Percentiles rank a stretch among this genome's conserved stretches.
phyloP scores from a whole-genome alignment of 1,140 invertebrate species.

The Liolophura sinensis region DNA sequence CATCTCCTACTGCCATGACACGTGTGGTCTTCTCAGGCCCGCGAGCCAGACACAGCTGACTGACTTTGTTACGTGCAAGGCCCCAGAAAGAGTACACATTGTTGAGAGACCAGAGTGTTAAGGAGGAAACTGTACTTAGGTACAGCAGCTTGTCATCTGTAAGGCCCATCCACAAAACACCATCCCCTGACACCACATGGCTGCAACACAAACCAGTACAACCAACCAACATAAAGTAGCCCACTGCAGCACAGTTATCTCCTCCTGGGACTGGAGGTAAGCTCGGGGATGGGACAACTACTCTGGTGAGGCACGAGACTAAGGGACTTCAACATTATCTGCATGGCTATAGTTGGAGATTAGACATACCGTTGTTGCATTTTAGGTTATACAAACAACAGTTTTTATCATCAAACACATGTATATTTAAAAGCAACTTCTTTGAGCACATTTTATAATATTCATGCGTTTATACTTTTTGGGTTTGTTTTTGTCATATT shows the following conservation, averaged over 20 bases:
- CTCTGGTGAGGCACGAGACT: too few species aligned
- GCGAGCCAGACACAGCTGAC: constrained; percentile 33
- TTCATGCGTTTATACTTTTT: too few species aligned
- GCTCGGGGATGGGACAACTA: neutral
- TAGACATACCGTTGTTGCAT: too few species aligned
- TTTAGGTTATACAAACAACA: too few species aligned
- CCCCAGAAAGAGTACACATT: constrained; percentile 52
- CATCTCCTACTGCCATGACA: constrained; percentile 45
- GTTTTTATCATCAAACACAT: too few species aligned
- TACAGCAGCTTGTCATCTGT: constrained; percentile 54
- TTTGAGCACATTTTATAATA: too few species aligned
- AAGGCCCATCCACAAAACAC: constrained; percentile 56
- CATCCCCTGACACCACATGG: constrained; percentile 46
- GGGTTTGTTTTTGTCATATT: too few species aligned
- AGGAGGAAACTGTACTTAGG: constrained; percentile 41
- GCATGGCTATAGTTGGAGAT: too few species aligned
- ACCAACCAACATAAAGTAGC: constrained; percentile 25
- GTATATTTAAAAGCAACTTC: too few species aligned
- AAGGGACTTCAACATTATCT: neutral
- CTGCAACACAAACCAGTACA: constrained; percentile 23
- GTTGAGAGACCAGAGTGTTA: constrained; percentile 54
- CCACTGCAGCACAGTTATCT: constrained; percentile 36
- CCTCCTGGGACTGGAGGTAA: constrained; percentile 53
- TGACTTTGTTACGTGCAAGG: constrained; percentile 39
- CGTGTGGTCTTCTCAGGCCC: constrained; percentile 43